A percentile compares a stretch with the other conserved stretches of the same genome.
Conservation (phyloP, 2,797 vertebrate species). For the Iguana delicatissima region DNA sequence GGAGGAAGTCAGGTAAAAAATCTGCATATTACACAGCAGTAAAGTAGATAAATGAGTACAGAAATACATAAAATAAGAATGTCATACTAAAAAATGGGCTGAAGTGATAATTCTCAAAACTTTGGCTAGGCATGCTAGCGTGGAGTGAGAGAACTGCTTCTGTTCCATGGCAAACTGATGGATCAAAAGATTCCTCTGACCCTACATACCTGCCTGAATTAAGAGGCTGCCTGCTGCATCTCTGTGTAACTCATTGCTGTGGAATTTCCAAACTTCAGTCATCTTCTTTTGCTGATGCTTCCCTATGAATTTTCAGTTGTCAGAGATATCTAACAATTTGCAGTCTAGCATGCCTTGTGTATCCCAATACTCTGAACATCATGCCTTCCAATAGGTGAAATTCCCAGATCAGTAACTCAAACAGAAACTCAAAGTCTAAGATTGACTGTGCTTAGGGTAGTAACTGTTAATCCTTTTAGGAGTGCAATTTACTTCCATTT, state of each 20-base stretch:
- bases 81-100: conserved; percentile 61
- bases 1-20: conserved; percentile 84
- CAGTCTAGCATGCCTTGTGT: neutral
- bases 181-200: neutral
- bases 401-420: neutral
- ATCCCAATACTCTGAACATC: neutral
- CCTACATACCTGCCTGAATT: neutral
- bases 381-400: no score
- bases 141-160: neutral
- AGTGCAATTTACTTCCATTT: neutral
- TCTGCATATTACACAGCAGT: neutral
- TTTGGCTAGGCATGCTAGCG: neutral
- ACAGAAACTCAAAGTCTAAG: neutral
- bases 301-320: neutral
- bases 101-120: neutral
- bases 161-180: neutral
- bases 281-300: neutral
- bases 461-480: neutral
- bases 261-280: neutral
- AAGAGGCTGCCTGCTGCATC: neutral
- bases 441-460: neutral
- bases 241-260: neutral
- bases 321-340: no score
- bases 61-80: neutral
- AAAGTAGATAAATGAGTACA: neutral